phyloP scores from a whole-genome alignment of 2,113 vertebrate genomes.

The Gambusia holbrooki region DNA sequence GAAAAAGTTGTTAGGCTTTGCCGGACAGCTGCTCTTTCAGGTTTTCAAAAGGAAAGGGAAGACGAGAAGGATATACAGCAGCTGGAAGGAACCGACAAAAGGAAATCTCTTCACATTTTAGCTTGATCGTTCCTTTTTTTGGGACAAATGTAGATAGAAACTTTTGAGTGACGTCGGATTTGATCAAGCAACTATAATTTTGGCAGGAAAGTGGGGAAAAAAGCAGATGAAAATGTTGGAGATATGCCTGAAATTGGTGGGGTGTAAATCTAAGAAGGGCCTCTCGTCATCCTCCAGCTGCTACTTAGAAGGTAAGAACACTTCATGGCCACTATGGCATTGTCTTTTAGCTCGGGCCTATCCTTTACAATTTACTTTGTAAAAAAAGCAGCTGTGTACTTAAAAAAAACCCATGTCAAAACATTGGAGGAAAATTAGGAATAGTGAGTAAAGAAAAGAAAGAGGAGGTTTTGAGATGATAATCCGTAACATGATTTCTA shows the following conservation, averaged over 20 bases:
- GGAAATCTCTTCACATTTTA: constrained; percentile 8
- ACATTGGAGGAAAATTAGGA: background rate
- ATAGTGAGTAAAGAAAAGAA: constrained; percentile 21
- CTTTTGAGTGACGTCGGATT: constrained; percentile 28
- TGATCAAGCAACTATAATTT: constrained; percentile 54
- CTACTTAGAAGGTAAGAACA: constrained; percentile 93
- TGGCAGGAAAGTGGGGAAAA: constrained; percentile 56
- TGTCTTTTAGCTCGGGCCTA: background rate
- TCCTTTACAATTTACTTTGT: constrained; percentile 14
- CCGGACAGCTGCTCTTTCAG: constrained; percentile 44
- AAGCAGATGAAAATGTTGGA: constrained; percentile 98
- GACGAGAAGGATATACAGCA: constrained; percentile 30
- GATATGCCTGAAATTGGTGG: constrained; percentile 98
- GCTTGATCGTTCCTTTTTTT: constrained; percentile 10
- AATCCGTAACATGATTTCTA: constrained; percentile 64
- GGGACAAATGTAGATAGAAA: constrained; percentile 53
- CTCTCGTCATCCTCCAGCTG: constrained; percentile 97
- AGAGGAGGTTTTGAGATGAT: constrained; percentile 34
- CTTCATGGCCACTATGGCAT: background rate
- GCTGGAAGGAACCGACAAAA: constrained; percentile 16
- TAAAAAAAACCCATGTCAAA: background rate
- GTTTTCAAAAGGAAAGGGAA: constrained; percentile 27
- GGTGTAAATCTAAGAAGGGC: constrained; percentile 98
- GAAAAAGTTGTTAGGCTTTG: constrained; percentile 70
- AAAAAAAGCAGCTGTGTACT: background rate